These are phyloP conservation scores for Eurytemora carolleeae DNA, from an alignment of 1,140 invertebrate genomes.

Conservation along the genomic window DNA sequence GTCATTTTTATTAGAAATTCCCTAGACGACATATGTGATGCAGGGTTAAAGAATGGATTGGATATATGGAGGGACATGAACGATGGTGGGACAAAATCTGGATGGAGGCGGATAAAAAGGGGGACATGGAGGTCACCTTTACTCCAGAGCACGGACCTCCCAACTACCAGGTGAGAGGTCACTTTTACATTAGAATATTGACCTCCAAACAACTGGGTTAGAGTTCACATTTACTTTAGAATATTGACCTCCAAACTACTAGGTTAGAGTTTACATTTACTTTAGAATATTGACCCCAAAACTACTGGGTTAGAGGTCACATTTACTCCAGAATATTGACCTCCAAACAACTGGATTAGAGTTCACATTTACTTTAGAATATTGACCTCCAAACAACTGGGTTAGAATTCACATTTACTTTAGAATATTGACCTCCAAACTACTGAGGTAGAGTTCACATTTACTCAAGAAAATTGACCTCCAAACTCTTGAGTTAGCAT, in stretches of 20 bases:
- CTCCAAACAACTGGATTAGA: neutral
- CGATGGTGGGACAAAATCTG: constrained; percentile 10
- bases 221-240: neutral
- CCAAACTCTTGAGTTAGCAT: too few relatives aligned
- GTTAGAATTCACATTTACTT: too few relatives aligned
- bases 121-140: constrained; percentile 2
- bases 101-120: neutral
- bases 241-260: neutral
- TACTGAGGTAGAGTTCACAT: too few relatives aligned
- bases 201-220: neutral
- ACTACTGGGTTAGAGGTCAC: neutral
- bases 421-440: too few relatives aligned
- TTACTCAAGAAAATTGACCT: too few relatives aligned
- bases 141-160: constrained; percentile 6
- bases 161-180: constrained; percentile 7
- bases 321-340: neutral
- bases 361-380: too few relatives aligned
- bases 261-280: neutral
- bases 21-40: neutral
- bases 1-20: neutral
- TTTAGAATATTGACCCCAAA: neutral
- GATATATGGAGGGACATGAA: constrained; percentile 9
- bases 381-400: too few relatives aligned
- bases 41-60: neutral
- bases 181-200: neutral